Conservation (phyloP, 2,888 invertebrate species). For the Lumbricus terrestris region DNA sequence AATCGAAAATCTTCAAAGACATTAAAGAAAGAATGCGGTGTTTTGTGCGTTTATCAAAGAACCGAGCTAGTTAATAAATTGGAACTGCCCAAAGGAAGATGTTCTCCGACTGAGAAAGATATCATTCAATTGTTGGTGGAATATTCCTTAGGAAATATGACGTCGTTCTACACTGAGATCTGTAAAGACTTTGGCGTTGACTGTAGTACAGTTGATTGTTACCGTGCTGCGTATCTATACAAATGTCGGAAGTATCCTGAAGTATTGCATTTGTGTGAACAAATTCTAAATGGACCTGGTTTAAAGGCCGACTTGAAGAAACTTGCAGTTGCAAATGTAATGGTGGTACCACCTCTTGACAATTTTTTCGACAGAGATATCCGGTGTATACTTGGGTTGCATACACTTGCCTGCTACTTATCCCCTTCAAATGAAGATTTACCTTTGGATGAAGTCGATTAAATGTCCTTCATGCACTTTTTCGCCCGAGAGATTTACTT, state of each 20-base stretch:
- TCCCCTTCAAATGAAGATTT: too few relatives aligned
- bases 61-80: background rate
- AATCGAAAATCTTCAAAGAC: background rate
- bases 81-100: background rate
- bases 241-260: background rate
- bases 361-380: background rate
- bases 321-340: background rate
- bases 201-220: background rate
- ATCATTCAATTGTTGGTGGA: background rate
- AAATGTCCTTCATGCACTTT: too few relatives aligned
- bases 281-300: background rate
- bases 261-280: background rate
- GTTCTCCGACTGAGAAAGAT: background rate
- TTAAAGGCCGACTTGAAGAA: background rate
- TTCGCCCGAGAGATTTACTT: too few relatives aligned
- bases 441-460: too few relatives aligned
- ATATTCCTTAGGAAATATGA: background rate
- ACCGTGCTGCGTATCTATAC: background rate
- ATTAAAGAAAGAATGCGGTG: background rate
- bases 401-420: too few relatives aligned
- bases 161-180: background rate
- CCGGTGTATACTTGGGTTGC: too few relatives aligned
- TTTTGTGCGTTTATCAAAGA: background rate
- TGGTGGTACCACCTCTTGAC: background rate
- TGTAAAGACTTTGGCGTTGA: background rate